Percentiles rank a stretch among this genome's conserved stretches.
Conservation (phyloP, 2,113 vertebrate species). For the Sula dactylatra region DNA sequence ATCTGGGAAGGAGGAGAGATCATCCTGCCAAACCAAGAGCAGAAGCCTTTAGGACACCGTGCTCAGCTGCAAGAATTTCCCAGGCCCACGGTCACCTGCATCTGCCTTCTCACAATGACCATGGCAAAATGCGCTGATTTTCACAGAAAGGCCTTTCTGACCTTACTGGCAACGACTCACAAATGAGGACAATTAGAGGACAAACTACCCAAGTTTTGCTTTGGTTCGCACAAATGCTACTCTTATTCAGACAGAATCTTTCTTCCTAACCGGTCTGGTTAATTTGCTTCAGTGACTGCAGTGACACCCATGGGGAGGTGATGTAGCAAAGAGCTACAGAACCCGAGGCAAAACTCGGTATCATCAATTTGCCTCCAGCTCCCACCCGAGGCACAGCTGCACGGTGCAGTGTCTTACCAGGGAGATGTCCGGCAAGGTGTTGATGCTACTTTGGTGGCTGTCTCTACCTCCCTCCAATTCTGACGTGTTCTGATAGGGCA, state of each 20-base stretch:
- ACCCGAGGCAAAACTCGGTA: neutral
- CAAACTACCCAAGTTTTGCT: neutral
- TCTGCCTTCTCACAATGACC: neutral
- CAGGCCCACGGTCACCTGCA: neutral
- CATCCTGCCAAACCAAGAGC: slow-evolving; percentile 82
- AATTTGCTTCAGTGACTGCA: neutral
- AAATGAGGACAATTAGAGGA: neutral
- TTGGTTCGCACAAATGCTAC: neutral
- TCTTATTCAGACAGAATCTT: neutral
- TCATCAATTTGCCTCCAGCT: neutral
- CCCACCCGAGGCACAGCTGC: fast-evolving
- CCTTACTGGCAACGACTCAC: neutral
- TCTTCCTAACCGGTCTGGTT: neutral
- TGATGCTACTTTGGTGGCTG: slow-evolving; percentile 74
- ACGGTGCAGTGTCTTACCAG: slow-evolving; percentile 79
- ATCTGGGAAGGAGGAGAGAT: slow-evolving; percentile 80
- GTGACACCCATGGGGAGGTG: neutral
- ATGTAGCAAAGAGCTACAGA: neutral
- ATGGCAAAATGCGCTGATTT: fast-evolving
- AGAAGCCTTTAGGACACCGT: neutral
- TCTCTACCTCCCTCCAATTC: slow-evolving; percentile 80
- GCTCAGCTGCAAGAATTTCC: neutral
- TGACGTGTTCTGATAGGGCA: slow-evolving; percentile 81
- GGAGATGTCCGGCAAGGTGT: slow-evolving; percentile 86
- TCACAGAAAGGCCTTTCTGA: neutral